Evolutionary conservation across 2,888 invertebrate species (phyloP), one percentile per base, ranked within the genome.

Genomic region (Heteromyza rotundicornis): DNA sequence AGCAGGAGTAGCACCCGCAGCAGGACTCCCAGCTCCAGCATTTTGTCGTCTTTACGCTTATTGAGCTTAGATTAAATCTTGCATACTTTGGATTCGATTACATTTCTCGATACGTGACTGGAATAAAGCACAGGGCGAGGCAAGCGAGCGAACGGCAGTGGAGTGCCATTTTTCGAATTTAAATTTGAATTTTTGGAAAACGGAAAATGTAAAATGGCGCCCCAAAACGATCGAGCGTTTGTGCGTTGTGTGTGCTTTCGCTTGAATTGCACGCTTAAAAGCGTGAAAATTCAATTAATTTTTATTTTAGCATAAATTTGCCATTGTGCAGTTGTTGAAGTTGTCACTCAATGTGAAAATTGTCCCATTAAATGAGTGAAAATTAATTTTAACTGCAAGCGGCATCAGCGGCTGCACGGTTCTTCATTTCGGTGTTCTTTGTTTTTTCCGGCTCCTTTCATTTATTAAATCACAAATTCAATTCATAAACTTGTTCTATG

Each of bases 31-130:
- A n/a, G n/a, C n/a, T n/a, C n/a, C 20, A 19, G 52, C 32, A 8
- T 52, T 52, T 27, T 52, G 27, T 27, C 27, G 57, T 58, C 57
- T 64, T 64, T 55, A 60, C 60, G 62, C 59, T 63, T 60, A 67
- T 67, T 63, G 65, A 66, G 67, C 67, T 59, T 55, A 66, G 65
- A 70, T 70, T 69, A 65, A 70, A 70, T 70, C 69, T 67, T 64
- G 67, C 61, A 67, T 64, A 68, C 65, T 66, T 69, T 63, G 64
- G 63, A 68, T 67, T 70, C 67, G 68, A 69, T 69, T 70, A 66
- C 65, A 63, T 60, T 47, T 66, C 66, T 49, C 47, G 44, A 47
- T 47, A 69, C 69, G 70, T 69, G 70, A 69, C 64, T 57, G 52
- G 67, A 65, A 68, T 68, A 22, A n/a, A 5, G 35, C 35, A 55